Percentiles rank a stretch among this genome's conserved stretches.
Conservation (phyloP, 2,113 vertebrate genomes). For the Pelodiscus sinensis region DNA sequence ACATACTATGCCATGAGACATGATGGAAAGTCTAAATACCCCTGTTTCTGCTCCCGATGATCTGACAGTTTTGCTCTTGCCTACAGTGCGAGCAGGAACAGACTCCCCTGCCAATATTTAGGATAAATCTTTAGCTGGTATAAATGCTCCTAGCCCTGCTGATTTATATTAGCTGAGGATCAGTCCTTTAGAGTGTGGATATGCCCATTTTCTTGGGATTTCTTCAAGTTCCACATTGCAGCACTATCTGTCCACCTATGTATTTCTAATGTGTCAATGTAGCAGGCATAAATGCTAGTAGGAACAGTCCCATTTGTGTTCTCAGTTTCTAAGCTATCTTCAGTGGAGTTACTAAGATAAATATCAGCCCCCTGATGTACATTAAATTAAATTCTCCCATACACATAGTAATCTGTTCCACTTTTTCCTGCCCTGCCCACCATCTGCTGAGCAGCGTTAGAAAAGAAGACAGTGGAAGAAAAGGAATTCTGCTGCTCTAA, state of each 20-base stretch:
- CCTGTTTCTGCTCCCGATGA: neutral
- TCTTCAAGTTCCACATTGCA: neutral
- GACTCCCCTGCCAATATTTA: neutral
- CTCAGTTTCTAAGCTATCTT: neutral
- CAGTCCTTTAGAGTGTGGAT: neutral
- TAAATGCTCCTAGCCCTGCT: neutral
- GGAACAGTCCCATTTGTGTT: neutral
- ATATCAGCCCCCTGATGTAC: neutral
- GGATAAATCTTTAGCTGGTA: neutral
- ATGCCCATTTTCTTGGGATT: neutral
- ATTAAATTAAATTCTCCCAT: neutral
- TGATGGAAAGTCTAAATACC: neutral
- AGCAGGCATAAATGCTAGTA: neutral
- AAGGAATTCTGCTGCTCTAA: neutral
- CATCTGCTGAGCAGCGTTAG: no score
- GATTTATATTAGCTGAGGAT: no score
- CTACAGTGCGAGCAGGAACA: neutral
- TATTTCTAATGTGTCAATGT: neutral
- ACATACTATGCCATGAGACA: neutral
- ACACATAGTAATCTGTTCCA: neutral
- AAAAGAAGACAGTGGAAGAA: neutral
- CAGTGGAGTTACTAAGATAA: neutral
- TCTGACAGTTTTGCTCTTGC: neutral
- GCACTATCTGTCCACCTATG: neutral
- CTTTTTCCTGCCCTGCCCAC: neutral